These are phyloP conservation scores for Hypocryptadius cinnamomeus DNA, from an alignment of 2,113 vertebrate species.

Conservation along the genomic window DNA sequence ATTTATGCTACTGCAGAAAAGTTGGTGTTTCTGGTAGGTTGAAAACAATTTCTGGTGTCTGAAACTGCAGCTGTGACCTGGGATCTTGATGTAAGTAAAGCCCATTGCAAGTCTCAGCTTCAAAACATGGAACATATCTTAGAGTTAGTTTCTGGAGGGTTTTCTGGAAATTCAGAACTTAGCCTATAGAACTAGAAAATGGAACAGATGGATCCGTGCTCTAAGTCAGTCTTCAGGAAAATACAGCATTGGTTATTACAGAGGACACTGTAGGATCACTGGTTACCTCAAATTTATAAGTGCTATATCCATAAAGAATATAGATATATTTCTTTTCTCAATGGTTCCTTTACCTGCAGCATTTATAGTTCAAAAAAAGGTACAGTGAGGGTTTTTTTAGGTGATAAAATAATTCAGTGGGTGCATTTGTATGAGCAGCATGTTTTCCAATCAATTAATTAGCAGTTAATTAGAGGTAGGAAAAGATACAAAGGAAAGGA, in stretches of 20 bases:
- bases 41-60: background rate
- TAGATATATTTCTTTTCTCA: background rate
- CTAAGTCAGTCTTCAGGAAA: background rate
- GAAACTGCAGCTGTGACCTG: background rate
- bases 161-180: background rate
- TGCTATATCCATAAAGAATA: background rate
- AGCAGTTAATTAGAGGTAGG: background rate
- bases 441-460: background rate
- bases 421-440: background rate
- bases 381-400: background rate
- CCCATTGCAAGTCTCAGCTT: background rate
- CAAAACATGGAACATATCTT: background rate
- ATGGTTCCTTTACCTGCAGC: background rate
- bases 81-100: background rate
- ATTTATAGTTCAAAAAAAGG: background rate
- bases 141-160: background rate
- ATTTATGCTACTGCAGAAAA: background rate
- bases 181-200: background rate
- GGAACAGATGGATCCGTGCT: background rate
- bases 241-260: background rate
- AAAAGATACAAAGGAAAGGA: background rate
- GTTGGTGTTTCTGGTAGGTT: background rate
- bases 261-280: background rate
- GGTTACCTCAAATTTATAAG: background rate
- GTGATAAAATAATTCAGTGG: background rate